These are phyloP conservation scores for Drosophila sp. DNA, from an alignment of 1,140 invertebrate genomes.

Conservation along the genomic window DNA sequence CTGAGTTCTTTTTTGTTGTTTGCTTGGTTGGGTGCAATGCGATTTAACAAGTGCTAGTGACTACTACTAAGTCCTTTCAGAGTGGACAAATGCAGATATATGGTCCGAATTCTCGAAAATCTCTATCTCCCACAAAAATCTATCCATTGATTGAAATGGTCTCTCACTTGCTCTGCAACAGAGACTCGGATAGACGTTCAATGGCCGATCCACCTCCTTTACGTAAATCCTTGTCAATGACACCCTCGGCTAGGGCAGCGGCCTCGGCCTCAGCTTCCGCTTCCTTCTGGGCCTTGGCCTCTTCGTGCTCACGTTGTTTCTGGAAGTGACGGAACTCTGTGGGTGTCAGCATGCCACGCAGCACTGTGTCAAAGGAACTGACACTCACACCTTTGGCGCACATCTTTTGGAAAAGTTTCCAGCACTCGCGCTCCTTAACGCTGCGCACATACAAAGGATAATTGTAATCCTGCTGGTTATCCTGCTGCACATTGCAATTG, in stretches of 20 bases:
- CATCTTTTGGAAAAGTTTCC: slow-evolving; percentile 88
- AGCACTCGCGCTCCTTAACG: slow-evolving; percentile 87
- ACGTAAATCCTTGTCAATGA: slow-evolving; percentile 49
- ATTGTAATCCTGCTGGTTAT: slow-evolving; percentile 56
- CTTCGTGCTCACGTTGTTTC: slow-evolving; percentile 81
- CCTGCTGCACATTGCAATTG: slow-evolving; percentile 58
- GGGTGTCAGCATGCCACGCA: slow-evolving; percentile 88
- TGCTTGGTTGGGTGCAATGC: slow-evolving; percentile 43
- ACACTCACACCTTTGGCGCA: slow-evolving; percentile 88
- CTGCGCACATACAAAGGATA: slow-evolving; percentile 81
- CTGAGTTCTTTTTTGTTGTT: slow-evolving; percentile 22
- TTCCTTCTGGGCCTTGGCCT: slow-evolving; percentile 64
- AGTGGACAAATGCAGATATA: slow-evolving; percentile 61
- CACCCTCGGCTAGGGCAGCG: slow-evolving; percentile 32
- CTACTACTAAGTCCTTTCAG: slow-evolving; percentile 50
- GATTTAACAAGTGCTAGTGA: slow-evolving; percentile 42
- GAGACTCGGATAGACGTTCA: slow-evolving; percentile 69
- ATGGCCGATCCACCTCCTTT: slow-evolving; percentile 63
- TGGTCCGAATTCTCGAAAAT: slow-evolving; percentile 30
- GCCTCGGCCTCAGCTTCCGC: slow-evolving; percentile 62
- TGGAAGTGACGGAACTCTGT: slow-evolving; percentile 87
- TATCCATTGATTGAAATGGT: slow-evolving; percentile 10
- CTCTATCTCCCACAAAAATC: slow-evolving; percentile 16
- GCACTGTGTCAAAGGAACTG: slow-evolving; percentile 86
- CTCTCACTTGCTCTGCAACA: slow-evolving; percentile 59